These are phyloP conservation scores for Acanthiza pusilla DNA, from an alignment of 2,797 vertebrate species.

Conservation along the genomic window DNA sequence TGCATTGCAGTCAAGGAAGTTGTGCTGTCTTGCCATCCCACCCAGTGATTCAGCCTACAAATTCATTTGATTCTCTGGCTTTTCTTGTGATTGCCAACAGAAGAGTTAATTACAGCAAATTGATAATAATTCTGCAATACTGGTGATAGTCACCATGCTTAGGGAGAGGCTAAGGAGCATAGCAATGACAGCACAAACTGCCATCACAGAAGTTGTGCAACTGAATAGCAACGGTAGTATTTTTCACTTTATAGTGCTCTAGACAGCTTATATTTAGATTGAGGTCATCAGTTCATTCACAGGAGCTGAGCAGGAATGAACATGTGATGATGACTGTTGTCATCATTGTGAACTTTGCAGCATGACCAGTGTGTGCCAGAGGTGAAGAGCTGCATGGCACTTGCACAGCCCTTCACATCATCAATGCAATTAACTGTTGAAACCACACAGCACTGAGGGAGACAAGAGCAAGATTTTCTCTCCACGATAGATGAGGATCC, in stretches of 20 bases:
- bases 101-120: neutral
- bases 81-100: neutral
- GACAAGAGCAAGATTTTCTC: neutral
- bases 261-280: neutral
- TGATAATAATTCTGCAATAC: neutral
- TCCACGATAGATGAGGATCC: neutral
- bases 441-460: neutral
- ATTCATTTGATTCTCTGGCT: neutral
- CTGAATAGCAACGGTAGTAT: neutral
- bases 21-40: neutral
- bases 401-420: neutral
- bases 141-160: neutral
- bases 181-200: neutral
- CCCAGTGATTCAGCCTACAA: neutral
- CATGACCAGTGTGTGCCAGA: neutral
- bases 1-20: neutral
- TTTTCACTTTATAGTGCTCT: neutral
- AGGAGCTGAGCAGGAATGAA: neutral
- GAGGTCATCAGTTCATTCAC: conserved; percentile 13
- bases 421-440: neutral
- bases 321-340: neutral
- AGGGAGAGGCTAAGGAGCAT: neutral
- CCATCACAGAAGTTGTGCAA: neutral
- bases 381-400: neutral
- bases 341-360: neutral